Conservation (phyloP, 2,888 invertebrate species). For the Itoplectis maculator region DNA sequence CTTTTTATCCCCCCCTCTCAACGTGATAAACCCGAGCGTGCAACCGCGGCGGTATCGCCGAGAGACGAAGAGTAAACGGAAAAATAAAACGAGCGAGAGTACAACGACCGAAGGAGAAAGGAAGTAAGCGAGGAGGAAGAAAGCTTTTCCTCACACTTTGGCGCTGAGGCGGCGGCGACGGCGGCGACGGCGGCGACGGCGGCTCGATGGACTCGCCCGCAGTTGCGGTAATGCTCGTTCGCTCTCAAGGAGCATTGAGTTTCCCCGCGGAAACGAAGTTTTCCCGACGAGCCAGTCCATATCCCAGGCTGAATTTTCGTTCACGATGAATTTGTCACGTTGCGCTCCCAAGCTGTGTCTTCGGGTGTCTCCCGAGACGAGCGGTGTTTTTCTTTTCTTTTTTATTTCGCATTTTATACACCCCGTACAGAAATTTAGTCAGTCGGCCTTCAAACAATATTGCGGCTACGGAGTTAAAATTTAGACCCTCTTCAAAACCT, state of each 20-base stretch:
- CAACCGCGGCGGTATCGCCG: not conserved
- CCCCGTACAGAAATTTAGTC: no score
- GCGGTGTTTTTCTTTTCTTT: no score
- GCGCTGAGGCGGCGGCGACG: no score
- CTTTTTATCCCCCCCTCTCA: slow-evolving; percentile 31
- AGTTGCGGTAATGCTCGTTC: slow-evolving; percentile 47
- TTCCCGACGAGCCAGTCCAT: slow-evolving; percentile 21
- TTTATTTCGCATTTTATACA: no score
- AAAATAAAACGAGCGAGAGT: slow-evolving; percentile 3
- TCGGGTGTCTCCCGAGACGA: slow-evolving; percentile 21
- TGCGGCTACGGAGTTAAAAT: no score
- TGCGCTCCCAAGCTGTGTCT: slow-evolving; percentile 38
- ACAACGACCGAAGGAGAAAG: slow-evolving; percentile 22
- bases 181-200: no score
- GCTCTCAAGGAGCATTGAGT: slow-evolving; percentile 47
- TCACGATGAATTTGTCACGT: slow-evolving; percentile 59
- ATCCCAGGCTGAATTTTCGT: slow-evolving; percentile 37
- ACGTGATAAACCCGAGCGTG: slow-evolving; percentile 23
- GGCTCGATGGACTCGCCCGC: slow-evolving; percentile 38
- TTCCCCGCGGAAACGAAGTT: slow-evolving; percentile 64
- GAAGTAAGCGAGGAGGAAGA: slow-evolving; percentile 34
- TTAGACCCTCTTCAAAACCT: no score
- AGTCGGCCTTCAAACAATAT: no score
- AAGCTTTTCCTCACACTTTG: slow-evolving; percentile 63
- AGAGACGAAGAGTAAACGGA: slow-evolving; percentile 23